These are phyloP conservation scores for Colostygia pectinataria DNA, from an alignment of 2,888 invertebrate genomes.

Conservation along the genomic window DNA sequence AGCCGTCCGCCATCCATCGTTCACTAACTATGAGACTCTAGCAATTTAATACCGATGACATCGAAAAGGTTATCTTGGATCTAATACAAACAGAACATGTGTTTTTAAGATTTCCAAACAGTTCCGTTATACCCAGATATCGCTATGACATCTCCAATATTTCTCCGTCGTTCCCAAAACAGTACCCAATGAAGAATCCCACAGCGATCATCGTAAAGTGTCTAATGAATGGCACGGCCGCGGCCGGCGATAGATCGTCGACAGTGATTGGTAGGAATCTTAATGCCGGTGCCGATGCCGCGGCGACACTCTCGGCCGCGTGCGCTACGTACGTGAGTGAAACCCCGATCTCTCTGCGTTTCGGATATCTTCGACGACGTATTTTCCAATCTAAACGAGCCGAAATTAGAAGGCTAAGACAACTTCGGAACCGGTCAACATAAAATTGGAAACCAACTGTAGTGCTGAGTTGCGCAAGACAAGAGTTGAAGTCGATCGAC, in stretches of 20 bases:
- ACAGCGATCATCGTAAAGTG: constrained; percentile 41
- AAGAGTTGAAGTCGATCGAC: constrained; percentile 65
- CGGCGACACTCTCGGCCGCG: constrained; percentile 27
- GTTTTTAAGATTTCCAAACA: constrained; percentile 22
- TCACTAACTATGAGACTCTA: constrained; percentile 14
- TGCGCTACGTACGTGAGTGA: constrained; percentile 45
- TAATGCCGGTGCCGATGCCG: constrained; percentile 31
- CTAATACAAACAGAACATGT: constrained; percentile 19
- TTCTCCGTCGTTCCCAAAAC: constrained; percentile 20
- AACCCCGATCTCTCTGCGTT: constrained; percentile 32
- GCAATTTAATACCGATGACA: constrained; percentile 17
- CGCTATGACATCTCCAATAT: constrained; percentile 24
- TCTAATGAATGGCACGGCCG: constrained; percentile 45
- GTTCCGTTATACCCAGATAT: constrained; percentile 26
- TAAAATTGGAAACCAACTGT: constrained; percentile 83
- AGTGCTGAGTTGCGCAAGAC: constrained; percentile 75
- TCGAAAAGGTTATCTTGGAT: constrained; percentile 20
- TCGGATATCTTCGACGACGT: constrained; percentile 54
- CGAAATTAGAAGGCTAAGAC: constrained; percentile 82
- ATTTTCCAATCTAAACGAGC: constrained; percentile 81
- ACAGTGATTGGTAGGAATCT: constrained; percentile 44
- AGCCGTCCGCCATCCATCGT: constrained; percentile 8
- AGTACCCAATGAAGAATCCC: constrained; percentile 32
- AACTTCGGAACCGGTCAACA: constrained; percentile 81
- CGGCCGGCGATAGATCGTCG: constrained; percentile 37